A percentile compares a stretch with the other conserved stretches of the same genome.
Conservation (phyloP, 2,797 vertebrate genomes). For the Ficedula albicollis region DNA sequence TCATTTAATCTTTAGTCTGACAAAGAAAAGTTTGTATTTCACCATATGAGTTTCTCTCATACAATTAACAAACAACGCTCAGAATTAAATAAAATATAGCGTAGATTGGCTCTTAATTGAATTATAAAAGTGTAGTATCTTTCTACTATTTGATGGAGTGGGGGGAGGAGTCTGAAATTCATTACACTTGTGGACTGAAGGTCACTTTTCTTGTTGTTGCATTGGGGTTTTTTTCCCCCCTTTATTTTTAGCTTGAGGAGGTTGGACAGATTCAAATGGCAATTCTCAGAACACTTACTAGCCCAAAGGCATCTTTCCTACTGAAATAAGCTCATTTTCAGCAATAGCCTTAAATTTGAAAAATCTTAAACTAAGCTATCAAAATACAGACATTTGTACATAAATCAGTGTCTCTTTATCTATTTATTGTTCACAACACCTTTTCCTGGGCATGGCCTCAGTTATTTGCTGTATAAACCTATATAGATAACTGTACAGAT, state of each 20-base stretch:
- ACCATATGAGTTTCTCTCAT: neutral
- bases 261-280: neutral
- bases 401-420: neutral
- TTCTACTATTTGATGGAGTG: neutral
- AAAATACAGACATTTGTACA: neutral
- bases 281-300: neutral
- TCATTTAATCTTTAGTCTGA: neutral
- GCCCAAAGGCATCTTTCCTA: neutral
- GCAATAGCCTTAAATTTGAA: neutral
- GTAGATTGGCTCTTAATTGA: neutral
- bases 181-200: neutral
- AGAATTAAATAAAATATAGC: neutral
- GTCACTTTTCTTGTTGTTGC: neutral
- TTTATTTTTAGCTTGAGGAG: neutral
- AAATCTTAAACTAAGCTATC: neutral
- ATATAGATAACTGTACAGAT: neutral
- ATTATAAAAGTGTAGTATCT: neutral
- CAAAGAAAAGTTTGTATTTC: neutral
- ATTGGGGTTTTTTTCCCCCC: rapidly evolving
- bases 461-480: neutral
- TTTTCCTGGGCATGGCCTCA: neutral
- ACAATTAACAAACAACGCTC: rapidly evolving
- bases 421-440: neutral
- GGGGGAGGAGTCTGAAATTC: neutral
- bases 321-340: neutral